phyloP scores from a whole-genome alignment of 2,888 invertebrate species.

The Malthinus seriepunctatus region DNA sequence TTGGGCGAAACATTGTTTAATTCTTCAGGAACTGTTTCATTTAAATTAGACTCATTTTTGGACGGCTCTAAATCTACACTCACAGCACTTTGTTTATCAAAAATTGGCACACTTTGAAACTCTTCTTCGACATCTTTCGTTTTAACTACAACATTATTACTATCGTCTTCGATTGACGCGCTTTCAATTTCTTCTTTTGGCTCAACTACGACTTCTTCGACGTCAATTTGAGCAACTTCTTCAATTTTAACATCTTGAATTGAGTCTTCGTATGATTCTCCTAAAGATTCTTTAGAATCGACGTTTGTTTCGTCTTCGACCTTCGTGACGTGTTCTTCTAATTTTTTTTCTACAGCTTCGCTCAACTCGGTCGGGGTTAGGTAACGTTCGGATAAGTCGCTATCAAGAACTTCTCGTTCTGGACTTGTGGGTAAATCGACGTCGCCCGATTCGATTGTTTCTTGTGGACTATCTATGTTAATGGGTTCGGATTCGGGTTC shows the following conservation, averaged over 20 bases:
- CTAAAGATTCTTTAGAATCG: conserved; percentile 2
- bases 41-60: conserved; percentile 53
- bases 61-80: conserved; percentile 57
- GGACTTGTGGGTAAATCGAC: conserved; percentile 51
- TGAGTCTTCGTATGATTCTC: conserved; percentile 14
- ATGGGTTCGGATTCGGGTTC: conserved; percentile 42
- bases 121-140: conserved; percentile 14
- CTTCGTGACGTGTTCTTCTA: conserved; percentile 32
- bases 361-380: conserved; percentile 69
- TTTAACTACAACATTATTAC: conserved; percentile 40
- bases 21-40: conserved; percentile 14
- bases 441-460: conserved; percentile 32
- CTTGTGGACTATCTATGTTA: conserved; percentile 27
- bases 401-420: conserved; percentile 65
- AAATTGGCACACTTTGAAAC: conserved; percentile 41
- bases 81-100: conserved; percentile 54
- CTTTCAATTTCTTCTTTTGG: conserved; percentile 32
- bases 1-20: conserved; percentile 49
- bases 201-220: not conserved
- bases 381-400: conserved; percentile 71
- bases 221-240: not conserved
- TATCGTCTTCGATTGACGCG: conserved; percentile 37
- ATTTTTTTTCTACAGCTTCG: conserved; percentile 48
- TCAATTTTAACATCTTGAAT: conserved; percentile 4
- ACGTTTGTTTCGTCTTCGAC: conserved; percentile 12